A percentile compares a stretch with the other conserved stretches of the same genome.
Conservation (phyloP, 2,797 vertebrate species). For the Caiman crocodilus region DNA sequence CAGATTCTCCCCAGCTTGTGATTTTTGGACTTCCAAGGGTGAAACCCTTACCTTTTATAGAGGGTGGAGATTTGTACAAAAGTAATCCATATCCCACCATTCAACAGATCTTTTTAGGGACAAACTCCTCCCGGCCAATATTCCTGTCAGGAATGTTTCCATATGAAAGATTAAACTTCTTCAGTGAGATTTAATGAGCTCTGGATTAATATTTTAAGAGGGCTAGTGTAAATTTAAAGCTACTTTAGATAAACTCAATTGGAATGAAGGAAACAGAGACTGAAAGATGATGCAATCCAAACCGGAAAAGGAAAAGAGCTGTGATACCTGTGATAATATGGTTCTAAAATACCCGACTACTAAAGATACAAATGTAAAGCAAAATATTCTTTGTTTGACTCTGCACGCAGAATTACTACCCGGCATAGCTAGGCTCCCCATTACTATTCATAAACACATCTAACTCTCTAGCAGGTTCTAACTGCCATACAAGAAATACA, state of each 20-base stretch:
- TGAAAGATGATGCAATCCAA: slow-evolving; percentile 21
- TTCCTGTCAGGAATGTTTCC: background rate
- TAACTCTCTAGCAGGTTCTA: slow-evolving; percentile 56
- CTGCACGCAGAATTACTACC: background rate
- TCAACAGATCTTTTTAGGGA: too few species aligned
- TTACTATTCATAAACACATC: slow-evolving; percentile 67
- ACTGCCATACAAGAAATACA: slow-evolving; percentile 49
- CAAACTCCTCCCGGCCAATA: too few species aligned
- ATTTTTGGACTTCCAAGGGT: too few species aligned
- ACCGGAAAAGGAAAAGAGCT: slow-evolving; percentile 16
- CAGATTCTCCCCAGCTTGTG: too few species aligned
- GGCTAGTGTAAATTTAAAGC: slow-evolving; percentile 15
- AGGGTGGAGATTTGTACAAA: too few species aligned
- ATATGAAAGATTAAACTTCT: background rate
- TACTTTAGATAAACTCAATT: slow-evolving; percentile 29
- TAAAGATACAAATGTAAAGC: slow-evolving; percentile 44
- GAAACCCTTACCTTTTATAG: too few species aligned
- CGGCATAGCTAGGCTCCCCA: slow-evolving; percentile 12
- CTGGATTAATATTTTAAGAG: slow-evolving; percentile 19
- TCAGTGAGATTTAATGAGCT: slow-evolving; percentile 9
- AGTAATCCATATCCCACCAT: too few species aligned
- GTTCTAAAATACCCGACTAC: slow-evolving; percentile 65
- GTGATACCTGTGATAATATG: background rate
- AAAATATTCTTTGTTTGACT: slow-evolving; percentile 67
- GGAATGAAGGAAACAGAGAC: slow-evolving; percentile 16